Evolutionary conservation across 2,888 invertebrate genomes (phyloP), one percentile per base, ranked within the genome.

Genomic region (Campoplex nolae): DNA sequence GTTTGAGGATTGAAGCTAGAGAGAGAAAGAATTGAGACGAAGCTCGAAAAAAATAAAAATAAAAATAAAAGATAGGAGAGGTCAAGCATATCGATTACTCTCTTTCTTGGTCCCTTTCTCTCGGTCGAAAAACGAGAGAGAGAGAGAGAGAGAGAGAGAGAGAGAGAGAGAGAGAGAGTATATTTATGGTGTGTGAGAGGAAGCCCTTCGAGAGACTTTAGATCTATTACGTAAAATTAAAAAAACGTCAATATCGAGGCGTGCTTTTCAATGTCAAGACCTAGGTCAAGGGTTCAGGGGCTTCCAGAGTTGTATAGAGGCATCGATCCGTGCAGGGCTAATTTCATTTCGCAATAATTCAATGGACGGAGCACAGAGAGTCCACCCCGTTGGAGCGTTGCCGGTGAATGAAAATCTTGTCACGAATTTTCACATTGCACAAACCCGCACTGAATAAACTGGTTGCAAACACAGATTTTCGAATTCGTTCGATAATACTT

Each of bases 221-320:
- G 48, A 32, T 35, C 51, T 42, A 32, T 42, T 71, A 58, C 71
- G 23, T 45, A 56, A 79, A 68, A 82, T 76, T 56, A 62, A 48
- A 77, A 77, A 76, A 76, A 76, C 70, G 76, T 76, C 48, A 76
- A 70, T 42, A 38, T n/a, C 62, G 70, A 38, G 38, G 38, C 38
- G 38, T 6, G 38, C 4, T 38, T 38, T 38, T 6, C 38, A 38
- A 38, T 38, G 38, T 38, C 38, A 38, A 38, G 38, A 38, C 38
- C 38, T 38, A 65, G 65, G 86, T 86, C 86, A 79, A 80, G 79
- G 86, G 84, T 83, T 86, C 84, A 81, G 56, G 80, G 76, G 51
- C 65, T 75, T 58, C 16, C 13, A 45, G 65, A 54, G 48, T 79
- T 74, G 51, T 75, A 54, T 28, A 35, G 62, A 71, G 42, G 23